Percentiles rank a stretch among this genome's conserved stretches.
These are phyloP conservation scores for Cyclopterus lumpus DNA, from an alignment of 2,797 vertebrate genomes.

Conservation along the genomic window DNA sequence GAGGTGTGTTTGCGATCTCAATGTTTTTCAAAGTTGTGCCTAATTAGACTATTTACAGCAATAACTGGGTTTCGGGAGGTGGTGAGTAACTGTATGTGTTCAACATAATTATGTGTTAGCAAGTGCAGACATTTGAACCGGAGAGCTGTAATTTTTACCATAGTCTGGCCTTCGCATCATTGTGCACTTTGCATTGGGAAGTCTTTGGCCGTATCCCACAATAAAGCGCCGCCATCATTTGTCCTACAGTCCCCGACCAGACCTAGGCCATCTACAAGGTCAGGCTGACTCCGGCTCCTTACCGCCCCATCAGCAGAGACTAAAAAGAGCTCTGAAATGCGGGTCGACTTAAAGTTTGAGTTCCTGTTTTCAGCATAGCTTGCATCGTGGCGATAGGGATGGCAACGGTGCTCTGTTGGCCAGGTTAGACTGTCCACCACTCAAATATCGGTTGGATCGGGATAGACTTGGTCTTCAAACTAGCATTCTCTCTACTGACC, in stretches of 20 bases:
- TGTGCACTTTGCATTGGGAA: conserved; percentile 41
- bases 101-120: conserved; percentile 53
- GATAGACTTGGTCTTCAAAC: neutral
- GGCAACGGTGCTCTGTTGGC: too few species aligned
- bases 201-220: conserved; percentile 33
- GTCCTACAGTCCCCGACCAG: conserved; percentile 43
- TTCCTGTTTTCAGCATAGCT: neutral
- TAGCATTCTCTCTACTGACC: too few species aligned
- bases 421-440: neutral
- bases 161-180: conserved; percentile 32
- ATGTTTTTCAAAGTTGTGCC: conserved; percentile 37
- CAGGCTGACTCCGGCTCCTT: neutral
- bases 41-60: conserved; percentile 55
- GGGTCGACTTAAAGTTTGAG: too few species aligned
- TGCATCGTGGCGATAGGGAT: neutral
- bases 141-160: conserved; percentile 49
- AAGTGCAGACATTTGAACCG: conserved; percentile 33
- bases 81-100: conserved; percentile 46
- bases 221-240: conserved; percentile 27
- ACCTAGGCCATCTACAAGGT: conserved; percentile 19
- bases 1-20: conserved; percentile 43
- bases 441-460: neutral
- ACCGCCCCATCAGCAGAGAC: conserved; percentile 46
- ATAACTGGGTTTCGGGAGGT: conserved; percentile 35
- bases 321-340: conserved; percentile 36